Conservation (phyloP, 2,113 vertebrate genomes). For the Hymenochirus boettgeri region DNA sequence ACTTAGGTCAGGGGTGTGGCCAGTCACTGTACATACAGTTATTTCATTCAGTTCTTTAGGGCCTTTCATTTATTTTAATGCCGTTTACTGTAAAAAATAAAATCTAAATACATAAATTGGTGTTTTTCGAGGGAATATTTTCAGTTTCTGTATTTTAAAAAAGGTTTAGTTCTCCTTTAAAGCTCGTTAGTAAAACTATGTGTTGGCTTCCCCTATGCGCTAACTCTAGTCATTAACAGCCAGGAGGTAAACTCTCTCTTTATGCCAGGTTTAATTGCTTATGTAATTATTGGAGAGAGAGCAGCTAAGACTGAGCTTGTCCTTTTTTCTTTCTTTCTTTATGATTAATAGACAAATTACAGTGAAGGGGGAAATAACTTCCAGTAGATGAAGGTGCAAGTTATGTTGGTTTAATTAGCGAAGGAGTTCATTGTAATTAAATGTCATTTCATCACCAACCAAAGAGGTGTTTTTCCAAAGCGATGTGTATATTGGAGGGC, state of each 20-base stretch:
- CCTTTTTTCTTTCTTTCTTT: constrained; percentile 18
- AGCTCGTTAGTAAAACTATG: constrained; percentile 14
- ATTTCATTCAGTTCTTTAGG: too few species aligned
- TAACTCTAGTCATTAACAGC: background rate
- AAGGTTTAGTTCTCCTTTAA: too few species aligned
- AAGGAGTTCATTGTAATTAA: constrained; percentile 18
- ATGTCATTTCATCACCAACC: background rate
- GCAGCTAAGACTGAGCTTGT: background rate
- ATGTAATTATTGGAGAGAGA: constrained; percentile 17
- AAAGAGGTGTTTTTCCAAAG: background rate
- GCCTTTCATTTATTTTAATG: too few species aligned
- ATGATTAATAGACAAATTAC: background rate
- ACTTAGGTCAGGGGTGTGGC: too few species aligned
- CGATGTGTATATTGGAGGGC: background rate
- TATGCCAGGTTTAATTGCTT: constrained; percentile 13
- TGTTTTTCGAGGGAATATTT: too few species aligned
- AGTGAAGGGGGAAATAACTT: background rate
- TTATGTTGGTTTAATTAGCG: constrained; percentile 10
- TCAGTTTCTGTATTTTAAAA: too few species aligned
- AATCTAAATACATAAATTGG: too few species aligned
- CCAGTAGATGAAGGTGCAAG: background rate
- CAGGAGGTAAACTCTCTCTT: background rate
- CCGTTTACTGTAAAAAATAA: too few species aligned
- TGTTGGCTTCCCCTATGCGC: constrained; percentile 6
- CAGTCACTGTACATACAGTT: too few species aligned